Evolutionary conservation across 2,888 invertebrate genomes (phyloP).

Genomic region (Argyresthia goedartella): DNA sequence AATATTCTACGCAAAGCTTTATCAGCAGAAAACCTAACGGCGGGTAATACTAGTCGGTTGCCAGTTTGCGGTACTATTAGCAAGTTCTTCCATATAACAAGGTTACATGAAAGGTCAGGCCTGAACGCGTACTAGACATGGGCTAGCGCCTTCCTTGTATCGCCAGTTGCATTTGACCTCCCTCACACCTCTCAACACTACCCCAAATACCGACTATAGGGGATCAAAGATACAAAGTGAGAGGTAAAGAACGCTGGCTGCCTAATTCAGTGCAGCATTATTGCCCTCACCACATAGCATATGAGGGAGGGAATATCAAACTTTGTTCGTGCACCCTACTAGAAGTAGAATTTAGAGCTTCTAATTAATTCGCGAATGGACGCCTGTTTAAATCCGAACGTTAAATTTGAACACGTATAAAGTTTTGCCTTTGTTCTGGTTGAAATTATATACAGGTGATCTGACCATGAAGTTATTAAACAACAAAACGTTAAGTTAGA

Average conservation of each 20-base stretch:
- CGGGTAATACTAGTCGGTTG: conserved; percentile 3
- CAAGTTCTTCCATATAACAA: conserved; percentile 4
- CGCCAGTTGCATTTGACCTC: not conserved
- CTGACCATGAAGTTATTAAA: too few relatives aligned
- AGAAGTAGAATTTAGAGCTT: conserved; percentile 24
- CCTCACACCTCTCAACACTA: not conserved
- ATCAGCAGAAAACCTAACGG: conserved; percentile 2
- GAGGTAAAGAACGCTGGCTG: not conserved
- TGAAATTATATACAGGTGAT: not conserved
- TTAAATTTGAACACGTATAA: conserved; percentile 20
- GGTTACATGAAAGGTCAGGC: conserved; percentile 5
- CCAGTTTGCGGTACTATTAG: conserved; percentile 11
- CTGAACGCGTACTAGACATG: conserved; percentile 8
- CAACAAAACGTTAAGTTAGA: too few relatives aligned
- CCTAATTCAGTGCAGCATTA: not conserved
- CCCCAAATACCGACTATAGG: not conserved
- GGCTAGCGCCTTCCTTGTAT: not conserved
- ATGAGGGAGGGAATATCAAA: conserved; percentile 14
- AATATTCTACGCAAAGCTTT: not conserved
- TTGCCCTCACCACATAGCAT: not conserved
- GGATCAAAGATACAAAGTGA: not conserved
- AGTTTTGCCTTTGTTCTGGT: not conserved
- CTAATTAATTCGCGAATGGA: conserved; percentile 29
- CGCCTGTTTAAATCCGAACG: conserved; percentile 22
- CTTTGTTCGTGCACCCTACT: conserved; percentile 12